phyloP scores from a whole-genome alignment of 1,140 invertebrate species.

The Scaptomyza montana region DNA sequence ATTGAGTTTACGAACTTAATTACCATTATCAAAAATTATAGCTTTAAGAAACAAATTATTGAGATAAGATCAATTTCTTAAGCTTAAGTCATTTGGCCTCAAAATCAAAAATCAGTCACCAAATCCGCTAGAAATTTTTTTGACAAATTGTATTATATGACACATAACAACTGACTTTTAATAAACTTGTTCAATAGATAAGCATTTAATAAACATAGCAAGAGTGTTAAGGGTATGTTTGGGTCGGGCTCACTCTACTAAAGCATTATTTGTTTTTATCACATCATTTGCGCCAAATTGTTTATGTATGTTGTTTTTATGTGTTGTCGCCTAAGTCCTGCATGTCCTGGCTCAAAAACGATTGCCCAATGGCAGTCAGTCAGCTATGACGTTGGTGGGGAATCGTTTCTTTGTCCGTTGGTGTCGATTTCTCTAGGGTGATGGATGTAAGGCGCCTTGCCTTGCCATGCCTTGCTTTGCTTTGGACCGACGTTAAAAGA shows the following conservation, averaged over 20 bases:
- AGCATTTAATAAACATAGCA: too few relatives aligned
- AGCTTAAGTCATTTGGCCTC: too few relatives aligned
- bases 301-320: constrained; percentile 61
- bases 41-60: too few relatives aligned
- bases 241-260: not conserved
- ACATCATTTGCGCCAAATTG: constrained; percentile 76
- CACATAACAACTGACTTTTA: not conserved
- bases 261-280: constrained; percentile 59
- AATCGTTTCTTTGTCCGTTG: constrained; percentile 1
- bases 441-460: constrained; percentile 22
- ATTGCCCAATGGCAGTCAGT: constrained; percentile 50
- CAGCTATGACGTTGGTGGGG: constrained; percentile 25
- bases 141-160: too few relatives aligned
- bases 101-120: too few relatives aligned
- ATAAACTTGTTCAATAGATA: too few relatives aligned
- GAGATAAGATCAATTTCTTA: too few relatives aligned
- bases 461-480: constrained; percentile 2
- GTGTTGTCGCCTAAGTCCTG: constrained; percentile 26
- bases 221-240: not conserved
- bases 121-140: too few relatives aligned
- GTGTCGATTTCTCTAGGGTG: constrained; percentile 34
- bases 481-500: constrained; percentile 52
- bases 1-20: too few relatives aligned
- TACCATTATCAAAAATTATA: too few relatives aligned
- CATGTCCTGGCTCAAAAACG: constrained; percentile 35